Base-by-base conservation (phyloP, 1,140 invertebrate genomes). In the Andricus grossulariae region DNA sequence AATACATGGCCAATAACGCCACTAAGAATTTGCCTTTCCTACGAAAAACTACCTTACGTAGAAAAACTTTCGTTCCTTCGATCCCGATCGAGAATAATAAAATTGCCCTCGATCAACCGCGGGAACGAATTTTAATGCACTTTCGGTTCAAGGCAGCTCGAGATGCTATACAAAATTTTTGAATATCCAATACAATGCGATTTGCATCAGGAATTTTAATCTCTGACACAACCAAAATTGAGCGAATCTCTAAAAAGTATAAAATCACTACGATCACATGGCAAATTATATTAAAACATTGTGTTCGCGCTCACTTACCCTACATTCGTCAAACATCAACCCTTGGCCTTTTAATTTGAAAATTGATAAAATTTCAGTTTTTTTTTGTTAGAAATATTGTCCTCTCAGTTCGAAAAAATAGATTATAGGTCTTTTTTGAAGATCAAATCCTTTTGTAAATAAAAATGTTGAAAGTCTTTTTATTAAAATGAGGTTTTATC, bases 131-230 rank as follows among this genome's bases (percentile, higher is more conserved):
- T 87, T 86, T 87, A 91, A 91, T 91, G 89, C 90, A 91, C 90
- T 90, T 91, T 91, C 85, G 89, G 90, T 91, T 91, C 87, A 91
- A 91, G 89, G 89, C 90, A 91, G 89, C 87, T 90, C 87, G 88
- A 90, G 85, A 91, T 86, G 87, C 87, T 91, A 86, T 89, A 90
- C 82, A 89, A 90, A 90, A 89, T 82, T 83, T 85, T 83, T 66
- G 73, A 71, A 39, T 80, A 76, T 52, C 60, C 52, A 70, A 74
- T 74, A 66, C 76, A 50, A 71, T 78, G 72, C 76, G 60, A 78
- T 74, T 72, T 74, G 72, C 57, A 66, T 66, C 60, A 78, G 72
- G 51, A 73, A 74, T 55, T 78, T 71, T 50, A 55, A 71, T 52
- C 76, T 10, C 50, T 73, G 71, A 57, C 50, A 78, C 71, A 66